These are phyloP conservation scores for Okapia johnstoni DNA, from an alignment of 2,113 vertebrate species.

Conservation along the genomic window DNA sequence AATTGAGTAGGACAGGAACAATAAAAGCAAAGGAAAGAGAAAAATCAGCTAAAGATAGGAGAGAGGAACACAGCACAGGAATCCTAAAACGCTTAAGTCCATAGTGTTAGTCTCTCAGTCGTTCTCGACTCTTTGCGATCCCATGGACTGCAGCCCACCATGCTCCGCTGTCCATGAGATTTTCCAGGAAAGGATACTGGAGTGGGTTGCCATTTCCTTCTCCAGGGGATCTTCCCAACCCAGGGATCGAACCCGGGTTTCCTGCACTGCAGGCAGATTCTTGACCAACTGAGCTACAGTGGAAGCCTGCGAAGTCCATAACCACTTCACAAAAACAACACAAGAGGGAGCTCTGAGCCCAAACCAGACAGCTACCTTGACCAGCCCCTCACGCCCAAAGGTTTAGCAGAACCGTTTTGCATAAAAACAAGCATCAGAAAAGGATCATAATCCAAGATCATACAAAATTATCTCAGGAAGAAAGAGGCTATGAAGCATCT, in stretches of 20 bases:
- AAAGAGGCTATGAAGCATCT: neutral
- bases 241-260: no score
- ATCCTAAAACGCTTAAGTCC: neutral
- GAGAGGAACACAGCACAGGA: neutral
- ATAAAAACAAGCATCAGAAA: neutral
- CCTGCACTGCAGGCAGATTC: no score
- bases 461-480: neutral
- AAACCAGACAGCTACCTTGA: neutral
- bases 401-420: neutral
- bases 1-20: neutral
- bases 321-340: neutral
- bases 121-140: no score
- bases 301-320: neutral
- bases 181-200: no score
- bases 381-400: neutral
- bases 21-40: neutral
- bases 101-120: neutral
- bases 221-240: no score
- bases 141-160: no score
- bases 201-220: no score
- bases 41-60: neutral
- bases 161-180: no score
- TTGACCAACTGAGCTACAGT: no score
- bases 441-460: neutral
- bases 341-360: neutral